phyloP scores from a whole-genome alignment of 2,113 vertebrate genomes.

The Thermophis baileyi region DNA sequence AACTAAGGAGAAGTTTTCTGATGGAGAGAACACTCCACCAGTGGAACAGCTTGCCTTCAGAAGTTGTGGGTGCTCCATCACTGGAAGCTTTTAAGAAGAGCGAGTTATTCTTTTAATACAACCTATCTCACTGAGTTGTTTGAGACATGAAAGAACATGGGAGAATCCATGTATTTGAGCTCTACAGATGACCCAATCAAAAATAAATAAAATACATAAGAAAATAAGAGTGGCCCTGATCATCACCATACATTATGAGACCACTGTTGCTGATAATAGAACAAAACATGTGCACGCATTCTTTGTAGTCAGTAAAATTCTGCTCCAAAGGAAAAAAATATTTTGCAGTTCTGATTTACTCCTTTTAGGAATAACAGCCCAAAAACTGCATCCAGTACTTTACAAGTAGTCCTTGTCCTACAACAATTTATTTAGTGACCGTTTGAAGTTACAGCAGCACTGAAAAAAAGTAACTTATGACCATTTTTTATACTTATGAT shows the following conservation, averaged over 20 bases:
- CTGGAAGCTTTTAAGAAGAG: no score
- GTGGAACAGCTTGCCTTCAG: no score
- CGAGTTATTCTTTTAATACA: neutral
- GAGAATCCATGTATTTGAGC: neutral
- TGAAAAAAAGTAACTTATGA: neutral
- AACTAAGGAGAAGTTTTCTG: no score
- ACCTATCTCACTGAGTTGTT: neutral
- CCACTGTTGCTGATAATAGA: neutral
- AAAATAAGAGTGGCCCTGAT: neutral
- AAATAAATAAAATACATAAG: neutral
- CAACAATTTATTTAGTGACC: neutral
- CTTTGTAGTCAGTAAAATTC: conserved; percentile 4
- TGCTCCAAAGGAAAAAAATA: conserved; percentile 26
- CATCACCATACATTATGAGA: conserved; percentile 8
- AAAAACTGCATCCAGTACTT: conserved; percentile 1
- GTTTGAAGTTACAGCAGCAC: neutral
- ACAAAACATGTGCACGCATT: conserved; percentile 2
- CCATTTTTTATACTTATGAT: neutral
- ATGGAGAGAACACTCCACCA: no score
- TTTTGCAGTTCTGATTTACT: neutral
- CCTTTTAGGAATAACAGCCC: neutral
- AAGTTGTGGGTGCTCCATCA: no score
- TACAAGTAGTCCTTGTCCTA: neutral
- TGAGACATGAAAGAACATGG: neutral
- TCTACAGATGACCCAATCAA: neutral